phyloP scores from a whole-genome alignment of 2,888 invertebrate genomes.

The Matsumyia berberina region DNA sequence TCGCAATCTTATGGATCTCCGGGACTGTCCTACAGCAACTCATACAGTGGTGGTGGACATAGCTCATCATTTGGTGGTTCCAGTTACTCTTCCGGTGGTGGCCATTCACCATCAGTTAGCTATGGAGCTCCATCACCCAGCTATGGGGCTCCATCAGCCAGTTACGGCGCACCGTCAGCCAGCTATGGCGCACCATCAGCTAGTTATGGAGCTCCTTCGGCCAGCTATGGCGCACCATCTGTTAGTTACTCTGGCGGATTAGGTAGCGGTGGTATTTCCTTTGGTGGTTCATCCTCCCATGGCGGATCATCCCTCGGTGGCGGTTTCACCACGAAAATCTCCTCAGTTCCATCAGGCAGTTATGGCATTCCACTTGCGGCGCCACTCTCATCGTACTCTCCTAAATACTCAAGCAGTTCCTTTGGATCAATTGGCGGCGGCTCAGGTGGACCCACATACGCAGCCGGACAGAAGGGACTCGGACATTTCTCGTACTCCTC shows the following conservation, averaged over 20 bases:
- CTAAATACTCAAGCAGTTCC: slow-evolving; percentile 67
- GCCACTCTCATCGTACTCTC: slow-evolving; percentile 65
- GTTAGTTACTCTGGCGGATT: slow-evolving; percentile 36
- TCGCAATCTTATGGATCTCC: slow-evolving; percentile 77
- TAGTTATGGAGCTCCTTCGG: slow-evolving; percentile 38
- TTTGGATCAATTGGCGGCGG: slow-evolving; percentile 55
- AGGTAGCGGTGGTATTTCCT: slow-evolving; percentile 8
- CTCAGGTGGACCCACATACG: slow-evolving; percentile 80
- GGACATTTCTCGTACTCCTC: slow-evolving; percentile 81
- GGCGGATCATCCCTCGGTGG: slow-evolving; percentile 51
- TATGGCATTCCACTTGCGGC: slow-evolving; percentile 60
- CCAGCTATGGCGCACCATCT: slow-evolving; percentile 38
- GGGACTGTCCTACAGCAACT: slow-evolving; percentile 56
- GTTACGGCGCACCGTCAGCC: slow-evolving; percentile 39
- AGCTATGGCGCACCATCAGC: slow-evolving; percentile 43
- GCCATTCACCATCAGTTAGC: slow-evolving; percentile 41
- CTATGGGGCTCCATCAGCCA: slow-evolving; percentile 45
- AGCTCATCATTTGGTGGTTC: slow-evolving; percentile 49
- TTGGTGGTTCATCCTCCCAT: slow-evolving; percentile 52
- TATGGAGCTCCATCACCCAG: slow-evolving; percentile 47
- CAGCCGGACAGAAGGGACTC: slow-evolving; percentile 82
- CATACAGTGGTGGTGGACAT: slow-evolving; percentile 62
- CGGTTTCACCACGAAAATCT: slow-evolving; percentile 46
- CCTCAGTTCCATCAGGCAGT: slow-evolving; percentile 43
- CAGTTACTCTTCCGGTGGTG: slow-evolving; percentile 55